Evolutionary conservation across 2,113 vertebrate genomes (phyloP).

Genomic region (Mirza zaza): DNA sequence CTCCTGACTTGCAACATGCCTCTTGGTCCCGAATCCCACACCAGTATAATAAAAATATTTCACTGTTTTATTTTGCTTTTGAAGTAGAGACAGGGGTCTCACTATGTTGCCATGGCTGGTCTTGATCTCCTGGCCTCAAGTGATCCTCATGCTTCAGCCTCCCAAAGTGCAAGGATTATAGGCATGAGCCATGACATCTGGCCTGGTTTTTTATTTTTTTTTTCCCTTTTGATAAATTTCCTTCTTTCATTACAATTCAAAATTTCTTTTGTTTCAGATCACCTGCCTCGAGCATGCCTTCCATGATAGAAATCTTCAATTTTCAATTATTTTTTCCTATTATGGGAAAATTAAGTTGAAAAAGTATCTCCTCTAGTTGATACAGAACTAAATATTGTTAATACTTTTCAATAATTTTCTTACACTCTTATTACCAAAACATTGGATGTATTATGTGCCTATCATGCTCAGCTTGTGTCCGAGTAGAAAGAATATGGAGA

Average conservation of each 20-base stretch:
- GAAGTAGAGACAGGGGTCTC: too few relatives aligned
- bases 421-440: neutral
- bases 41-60: neutral
- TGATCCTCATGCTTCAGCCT: too few relatives aligned
- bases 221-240: neutral
- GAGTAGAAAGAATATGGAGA: neutral
- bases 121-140: too few relatives aligned
- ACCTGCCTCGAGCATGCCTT: neutral
- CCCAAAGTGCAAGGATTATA: too few relatives aligned
- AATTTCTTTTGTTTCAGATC: constrained; percentile 21
- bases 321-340: neutral
- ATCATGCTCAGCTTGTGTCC: neutral
- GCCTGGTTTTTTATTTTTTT: neutral
- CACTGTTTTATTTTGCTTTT: neutral
- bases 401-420: neutral
- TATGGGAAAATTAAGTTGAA: neutral
- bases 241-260: constrained; percentile 36
- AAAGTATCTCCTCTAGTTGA: neutral
- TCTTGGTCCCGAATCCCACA: neutral
- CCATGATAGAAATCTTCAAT: neutral
- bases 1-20: neutral
- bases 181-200: too few relatives aligned
- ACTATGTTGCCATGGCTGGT: too few relatives aligned
- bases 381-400: neutral
- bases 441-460: neutral